phyloP scores from a whole-genome alignment of 2,797 vertebrate species.

The Schizothorax lantsangensis region DNA sequence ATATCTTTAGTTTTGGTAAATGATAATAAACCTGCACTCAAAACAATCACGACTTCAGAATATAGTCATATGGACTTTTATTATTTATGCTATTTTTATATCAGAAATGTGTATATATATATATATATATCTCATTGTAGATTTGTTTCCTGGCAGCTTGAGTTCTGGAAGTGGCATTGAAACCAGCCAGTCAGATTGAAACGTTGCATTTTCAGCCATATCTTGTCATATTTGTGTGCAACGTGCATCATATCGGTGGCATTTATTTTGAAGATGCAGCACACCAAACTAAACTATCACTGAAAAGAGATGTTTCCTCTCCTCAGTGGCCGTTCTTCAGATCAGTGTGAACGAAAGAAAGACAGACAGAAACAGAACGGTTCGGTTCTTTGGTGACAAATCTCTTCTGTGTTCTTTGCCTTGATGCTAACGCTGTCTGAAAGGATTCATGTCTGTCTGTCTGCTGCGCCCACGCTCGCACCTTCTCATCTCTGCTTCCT shows the following conservation, averaged over 20 bases:
- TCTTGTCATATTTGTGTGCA: not conserved
- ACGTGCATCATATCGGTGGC: not conserved
- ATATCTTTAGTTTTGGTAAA: not conserved
- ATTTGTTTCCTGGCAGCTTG: not conserved
- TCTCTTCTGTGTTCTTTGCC: constrained; percentile 65
- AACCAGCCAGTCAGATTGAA: not conserved
- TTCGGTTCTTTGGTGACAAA: constrained; percentile 69
- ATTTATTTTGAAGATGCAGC: not conserved
- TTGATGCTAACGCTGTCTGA: constrained; percentile 73
- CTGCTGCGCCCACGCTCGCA: constrained; percentile 60
- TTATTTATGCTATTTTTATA: no score
- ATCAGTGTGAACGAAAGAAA: not conserved
- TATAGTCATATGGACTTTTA: no score
- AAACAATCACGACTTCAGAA: no score
- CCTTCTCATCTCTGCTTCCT: constrained; percentile 35
- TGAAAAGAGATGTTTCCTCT: constrained; percentile 12
- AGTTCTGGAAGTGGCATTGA: not conserved
- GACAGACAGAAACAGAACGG: not conserved
- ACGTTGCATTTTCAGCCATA: not conserved
- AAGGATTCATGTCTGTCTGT: constrained; percentile 65
- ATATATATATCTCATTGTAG: not conserved
- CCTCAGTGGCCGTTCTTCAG: constrained; percentile 26
- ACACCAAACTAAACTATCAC: not conserved
- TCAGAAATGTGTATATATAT: no score
- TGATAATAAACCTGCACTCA: no score